Base-by-base conservation (phyloP, 2,888 invertebrate genomes). In the Hecatera dysodea region DNA sequence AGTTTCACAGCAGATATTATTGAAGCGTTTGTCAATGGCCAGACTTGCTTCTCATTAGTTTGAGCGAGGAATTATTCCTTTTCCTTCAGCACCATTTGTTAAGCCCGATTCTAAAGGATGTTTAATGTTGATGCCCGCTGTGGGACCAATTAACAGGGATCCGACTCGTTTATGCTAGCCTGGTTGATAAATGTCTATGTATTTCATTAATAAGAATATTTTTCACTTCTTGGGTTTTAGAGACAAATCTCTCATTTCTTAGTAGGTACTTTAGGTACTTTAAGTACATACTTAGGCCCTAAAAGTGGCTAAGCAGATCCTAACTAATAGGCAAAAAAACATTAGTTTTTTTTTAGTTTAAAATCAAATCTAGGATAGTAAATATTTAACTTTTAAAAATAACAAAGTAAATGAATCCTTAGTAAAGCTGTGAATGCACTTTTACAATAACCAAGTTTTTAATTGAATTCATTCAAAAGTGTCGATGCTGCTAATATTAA, bases 31-130 rank as follows among this genome's bases (percentile, higher is more conserved):
- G 60, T 80, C 66, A 75, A 59, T 75, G 15, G 29, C n/a, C 11
- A 61, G 63, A 53, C 66, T 52, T 55, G 55, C 56, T 44, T 62
- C 63, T 80, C 78, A 75, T 79, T 78, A 69, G 22, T 80, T 67
- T 15, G 11, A 63, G 11, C 27, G 27, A 67, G 64, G 59, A 80
- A 53, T 67, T 29, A 67, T 75, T 59, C 52, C 42, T 53, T 64
- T 78, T 78, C 33, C 61, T 52, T 53, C 39, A 48, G 39, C 33
- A 27, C 17, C 33, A 61, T 62, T 79, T 64, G 53, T 74, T 46
- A 50, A 29, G 27, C 19, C 27, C 59, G 61, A 57, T 79, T 79
- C 68, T 55, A 67, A 65, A 67, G 65, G 61, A 74, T 60, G 27
- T 53, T 56, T 75, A 44, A 56, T 71, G 52, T 72, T 55, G 48